Conservation (phyloP, 1,140 invertebrate genomes). For the Lordiphosa stackelbergi region DNA sequence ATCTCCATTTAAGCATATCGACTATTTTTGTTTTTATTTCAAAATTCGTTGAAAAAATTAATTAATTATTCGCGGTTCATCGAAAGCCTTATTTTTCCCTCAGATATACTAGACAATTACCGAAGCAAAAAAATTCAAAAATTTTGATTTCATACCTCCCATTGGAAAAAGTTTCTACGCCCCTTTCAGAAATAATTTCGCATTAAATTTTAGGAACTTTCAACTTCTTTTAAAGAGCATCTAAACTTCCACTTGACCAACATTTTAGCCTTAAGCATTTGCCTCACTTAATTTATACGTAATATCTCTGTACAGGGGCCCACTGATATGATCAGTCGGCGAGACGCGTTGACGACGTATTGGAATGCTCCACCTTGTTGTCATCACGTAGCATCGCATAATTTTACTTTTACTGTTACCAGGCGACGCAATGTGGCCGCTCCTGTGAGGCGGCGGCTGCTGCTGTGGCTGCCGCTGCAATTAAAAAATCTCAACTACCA, state of each 20-base stretch:
- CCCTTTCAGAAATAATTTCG: no score
- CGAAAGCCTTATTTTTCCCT: no score
- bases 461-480: conserved; percentile 49
- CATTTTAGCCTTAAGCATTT: background rate
- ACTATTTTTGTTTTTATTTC: no score
- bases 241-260: background rate
- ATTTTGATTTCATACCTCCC: no score
- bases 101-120: no score
- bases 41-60: no score
- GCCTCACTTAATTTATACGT: conserved; percentile 56
- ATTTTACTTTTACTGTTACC: conserved; percentile 72
- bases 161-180: no score
- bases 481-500: conserved; percentile 68
- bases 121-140: no score
- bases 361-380: conserved; percentile 63
- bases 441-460: conserved; percentile 51
- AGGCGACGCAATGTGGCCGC: conserved; percentile 40
- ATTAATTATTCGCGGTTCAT: no score
- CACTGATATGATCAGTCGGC: conserved; percentile 19
- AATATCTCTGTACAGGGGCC: conserved; percentile 42
- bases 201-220: no score
- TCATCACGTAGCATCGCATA: conserved; percentile 71
- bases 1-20: no score
- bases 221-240: conserved; percentile 40
- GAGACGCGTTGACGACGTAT: conserved; percentile 39